These are phyloP conservation scores for Rotaria sp. DNA, from an alignment of 2,888 invertebrate genomes.

Conservation along the genomic window DNA sequence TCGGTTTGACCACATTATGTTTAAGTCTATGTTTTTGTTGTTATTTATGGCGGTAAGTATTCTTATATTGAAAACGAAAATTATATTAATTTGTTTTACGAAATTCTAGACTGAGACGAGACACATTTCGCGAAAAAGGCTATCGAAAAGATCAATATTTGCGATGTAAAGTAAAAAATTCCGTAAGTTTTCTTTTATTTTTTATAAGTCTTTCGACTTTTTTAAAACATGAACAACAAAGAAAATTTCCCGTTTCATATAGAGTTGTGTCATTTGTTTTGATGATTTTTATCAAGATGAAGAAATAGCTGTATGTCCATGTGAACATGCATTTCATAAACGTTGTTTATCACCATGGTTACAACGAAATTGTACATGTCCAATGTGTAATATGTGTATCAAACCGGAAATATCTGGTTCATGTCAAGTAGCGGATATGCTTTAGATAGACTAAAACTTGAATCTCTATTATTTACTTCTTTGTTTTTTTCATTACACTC, in stretches of 20 bases:
- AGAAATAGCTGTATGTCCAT: constrained; percentile 10
- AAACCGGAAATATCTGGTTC: neutral
- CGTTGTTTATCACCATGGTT: constrained; percentile 11
- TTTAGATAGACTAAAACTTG: neutral
- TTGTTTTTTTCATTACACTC: neutral
- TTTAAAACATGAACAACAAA: no score
- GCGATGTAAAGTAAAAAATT: neutral
- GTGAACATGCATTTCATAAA: constrained; percentile 11
- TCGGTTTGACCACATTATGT: neutral
- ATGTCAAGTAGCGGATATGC: neutral
- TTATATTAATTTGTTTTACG: neutral
- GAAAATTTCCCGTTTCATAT: neutral
- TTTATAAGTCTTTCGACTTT: no score
- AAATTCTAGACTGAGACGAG: neutral
- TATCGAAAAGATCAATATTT: constrained; percentile 2
- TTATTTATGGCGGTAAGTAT: neutral
- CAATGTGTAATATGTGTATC: constrained; percentile 7
- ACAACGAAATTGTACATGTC: constrained; percentile 19
- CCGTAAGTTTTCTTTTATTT: neutral
- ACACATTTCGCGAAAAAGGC: neutral
- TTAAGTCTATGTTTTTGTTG: constrained; percentile 4
- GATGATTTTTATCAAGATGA: neutral
- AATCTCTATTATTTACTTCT: neutral
- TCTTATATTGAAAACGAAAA: neutral
- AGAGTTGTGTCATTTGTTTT: neutral